Base-by-base conservation (phyloP, 2,888 invertebrate genomes). In the Mystacides longicornis region DNA sequence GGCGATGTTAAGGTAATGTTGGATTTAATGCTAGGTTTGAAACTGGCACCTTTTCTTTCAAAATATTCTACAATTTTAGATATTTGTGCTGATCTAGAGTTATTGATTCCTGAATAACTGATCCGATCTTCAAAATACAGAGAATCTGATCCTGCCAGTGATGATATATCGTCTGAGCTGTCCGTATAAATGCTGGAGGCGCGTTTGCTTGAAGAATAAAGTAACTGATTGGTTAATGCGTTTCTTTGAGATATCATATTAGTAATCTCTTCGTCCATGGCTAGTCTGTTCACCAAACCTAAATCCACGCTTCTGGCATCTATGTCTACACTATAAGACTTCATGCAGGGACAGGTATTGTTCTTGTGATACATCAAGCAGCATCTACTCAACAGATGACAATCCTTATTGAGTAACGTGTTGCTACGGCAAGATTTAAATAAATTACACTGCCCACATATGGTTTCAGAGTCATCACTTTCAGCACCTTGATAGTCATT, bases 51-150 rank as follows among this genome's bases (percentile, higher is more conserved):
- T 68, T 89, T 87, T 49, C 87, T 77, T 71, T 93, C 92, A 71
- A 93, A 92, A 70, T 92, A 92, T 66, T 92, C 91, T 23, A 93
- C 92, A 63, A 92, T 92, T 67, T 85, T 84, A 49, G 89, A 85
- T 63, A 91, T 91, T 68, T 87, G 82, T 62, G 84, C 79, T 62
- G 82, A 80, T 63, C 85, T 70, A 64, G 80, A 73, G 64, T 68
- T 70, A 46, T 71, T 73, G 57, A 74, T 64, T 23, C 78, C 75
- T 52, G 78, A 77, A 22, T 83, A 76, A 45, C 80, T 80, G 31
- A 72, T 65, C 19, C 83, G 74, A 60, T 86, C 86, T 65, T 86
- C 87, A 80, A 83, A 81, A 66, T 80, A 81, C 65, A 86, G 69
- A 14, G 81, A 80, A 69, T 89, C 89, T 1, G 87, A 87, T 56